phyloP scores from a whole-genome alignment of 2,888 invertebrate species.

The Eucriotettix oculatus region DNA sequence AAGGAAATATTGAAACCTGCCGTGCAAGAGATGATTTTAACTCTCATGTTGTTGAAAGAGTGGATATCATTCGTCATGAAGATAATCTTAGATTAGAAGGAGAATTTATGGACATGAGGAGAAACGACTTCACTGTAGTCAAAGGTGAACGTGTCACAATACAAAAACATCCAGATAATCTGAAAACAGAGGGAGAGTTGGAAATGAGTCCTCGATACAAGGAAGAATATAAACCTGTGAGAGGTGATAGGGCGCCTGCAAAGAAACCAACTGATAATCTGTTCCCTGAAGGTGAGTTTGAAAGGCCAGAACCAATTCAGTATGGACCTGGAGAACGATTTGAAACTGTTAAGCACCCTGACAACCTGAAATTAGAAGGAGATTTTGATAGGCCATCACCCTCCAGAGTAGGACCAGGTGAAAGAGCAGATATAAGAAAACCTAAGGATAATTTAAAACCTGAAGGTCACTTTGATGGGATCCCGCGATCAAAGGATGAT shows the following conservation, averaged over 20 bases:
- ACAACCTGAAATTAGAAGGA: constrained; percentile 17
- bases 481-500: constrained; percentile 30
- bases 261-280: constrained; percentile 34
- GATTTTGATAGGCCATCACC: constrained; percentile 15
- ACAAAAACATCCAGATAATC: constrained; percentile 29
- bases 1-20: constrained; percentile 23
- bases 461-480: constrained; percentile 18
- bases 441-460: constrained; percentile 40
- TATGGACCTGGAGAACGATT: constrained; percentile 10
- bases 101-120: constrained; percentile 15
- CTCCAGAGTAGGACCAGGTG: constrained; percentile 15
- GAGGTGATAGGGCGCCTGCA: constrained; percentile 38
- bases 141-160: constrained; percentile 25
- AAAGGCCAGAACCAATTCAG: constrained; percentile 9
- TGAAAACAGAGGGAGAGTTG: constrained; percentile 39
- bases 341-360: constrained; percentile 1
- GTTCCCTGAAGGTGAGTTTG: constrained; percentile 39
- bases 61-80: constrained; percentile 10
- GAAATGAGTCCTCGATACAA: constrained; percentile 23
- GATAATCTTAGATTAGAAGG: constrained; percentile 23
- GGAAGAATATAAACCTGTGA: constrained; percentile 38
- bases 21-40: constrained; percentile 11
- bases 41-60: constrained; percentile 10
- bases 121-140: constrained; percentile 17
- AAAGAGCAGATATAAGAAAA: constrained; percentile 29